These are phyloP conservation scores for Strigamia crassipes DNA, from an alignment of 2,888 invertebrate genomes.

Conservation along the genomic window DNA sequence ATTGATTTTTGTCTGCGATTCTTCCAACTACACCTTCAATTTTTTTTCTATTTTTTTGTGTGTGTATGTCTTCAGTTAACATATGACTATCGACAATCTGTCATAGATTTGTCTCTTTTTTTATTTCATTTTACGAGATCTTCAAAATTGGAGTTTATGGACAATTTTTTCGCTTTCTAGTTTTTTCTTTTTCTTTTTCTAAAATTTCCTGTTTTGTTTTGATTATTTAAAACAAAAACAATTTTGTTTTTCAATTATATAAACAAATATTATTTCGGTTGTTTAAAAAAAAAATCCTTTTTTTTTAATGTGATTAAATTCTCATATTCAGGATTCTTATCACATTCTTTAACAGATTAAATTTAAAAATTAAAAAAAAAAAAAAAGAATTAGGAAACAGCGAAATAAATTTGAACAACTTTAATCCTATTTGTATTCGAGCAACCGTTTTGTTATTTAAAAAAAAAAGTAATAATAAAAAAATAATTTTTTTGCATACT, in stretches of 20 bases:
- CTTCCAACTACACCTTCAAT: slow-evolving; percentile 24
- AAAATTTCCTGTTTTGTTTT: neutral
- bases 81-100: slow-evolving; percentile 38
- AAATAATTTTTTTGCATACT: neutral
- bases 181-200: neutral
- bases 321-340: neutral
- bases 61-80: slow-evolving; percentile 32
- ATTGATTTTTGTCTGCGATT: slow-evolving; percentile 19
- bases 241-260: neutral
- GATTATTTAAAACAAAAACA: neutral
- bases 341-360: neutral
- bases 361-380: too few species aligned
- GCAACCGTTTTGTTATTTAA: neutral
- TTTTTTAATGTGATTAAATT: neutral
- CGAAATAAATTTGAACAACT: neutral
- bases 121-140: neutral
- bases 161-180: neutral
- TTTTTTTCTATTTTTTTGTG: neutral
- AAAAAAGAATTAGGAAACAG: neutral
- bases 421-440: slow-evolving; percentile 4
- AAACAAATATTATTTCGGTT: neutral
- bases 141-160: slow-evolving; percentile 35
- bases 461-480: neutral
- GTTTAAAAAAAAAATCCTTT: too few species aligned
- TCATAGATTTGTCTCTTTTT: slow-evolving; percentile 39